Base-by-base conservation (phyloP, 2,888 invertebrate genomes). In the Hymenopus coronatus region DNA sequence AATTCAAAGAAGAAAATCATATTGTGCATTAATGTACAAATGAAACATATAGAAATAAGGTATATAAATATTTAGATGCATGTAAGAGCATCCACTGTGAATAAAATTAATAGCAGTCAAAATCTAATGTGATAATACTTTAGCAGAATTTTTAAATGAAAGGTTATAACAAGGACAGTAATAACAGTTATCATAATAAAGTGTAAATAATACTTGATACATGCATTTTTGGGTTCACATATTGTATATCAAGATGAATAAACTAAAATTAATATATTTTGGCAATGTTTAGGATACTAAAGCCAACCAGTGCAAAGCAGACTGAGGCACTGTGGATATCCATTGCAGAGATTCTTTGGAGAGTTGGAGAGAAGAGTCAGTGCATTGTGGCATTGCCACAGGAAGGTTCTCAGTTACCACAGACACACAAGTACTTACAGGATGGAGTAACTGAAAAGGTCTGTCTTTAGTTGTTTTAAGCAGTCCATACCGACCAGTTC, bases 331-430 rank as follows among this genome's bases (percentile, higher is more conserved):
- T 97, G 83, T 95, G 96, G 92, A 93, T 94, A 12, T 95, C 97
- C 0, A 94, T 97, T 91, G 94, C 96, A 40, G 96, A 96, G 91
- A 96, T 97, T 70, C 94, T 97, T 90, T 96, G 96, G 96, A 95
- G 95, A 86, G 95, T 96, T 89, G 96, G 95, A 0, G 96, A 96
- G 89, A 94, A 94, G 91, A 93, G 93, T 88, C 90, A 91, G 85
- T 91, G 91, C 91, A 92, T 92, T 88, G 94, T 96, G 12, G 95
- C 93, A 25, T 92, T 97, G 88, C 96, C 96, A 0, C 95, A 95
- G 85, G 95, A 95, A 84, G 94, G 93, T 14, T 93, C 93, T 0
- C 95, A 96, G 91, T 94, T 96, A 88, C 95, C 96, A 90, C 96
- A 96, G 91, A 95, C 95, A 90, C 95, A 95, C 9, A 94, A 95